phyloP scores from a whole-genome alignment of 1,140 invertebrate genomes.

The Cephus cinctus region DNA sequence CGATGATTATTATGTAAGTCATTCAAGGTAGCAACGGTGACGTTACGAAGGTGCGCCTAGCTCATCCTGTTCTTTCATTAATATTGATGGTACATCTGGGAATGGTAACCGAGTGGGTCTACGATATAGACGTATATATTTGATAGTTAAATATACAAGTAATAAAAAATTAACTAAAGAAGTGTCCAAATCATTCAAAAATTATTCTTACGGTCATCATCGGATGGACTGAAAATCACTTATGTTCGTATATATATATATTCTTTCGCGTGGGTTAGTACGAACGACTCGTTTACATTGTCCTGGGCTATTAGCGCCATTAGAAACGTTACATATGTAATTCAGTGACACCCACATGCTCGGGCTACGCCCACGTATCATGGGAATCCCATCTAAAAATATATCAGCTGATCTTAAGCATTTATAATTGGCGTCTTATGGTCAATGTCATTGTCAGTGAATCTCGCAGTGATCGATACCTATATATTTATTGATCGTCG shows the following conservation, averaged over 20 bases:
- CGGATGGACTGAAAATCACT: neutral
- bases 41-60: constrained; percentile 37
- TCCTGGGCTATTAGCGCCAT: constrained; percentile 27
- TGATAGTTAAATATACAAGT: no score
- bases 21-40: constrained; percentile 45
- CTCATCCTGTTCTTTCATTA: constrained; percentile 43
- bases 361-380: constrained; percentile 25
- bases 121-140: no score
- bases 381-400: no score
- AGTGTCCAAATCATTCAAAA: constrained; percentile 5
- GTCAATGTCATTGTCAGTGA: no score
- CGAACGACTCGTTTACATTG: constrained; percentile 23
- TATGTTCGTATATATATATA: constrained; percentile 7
- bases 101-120: neutral
- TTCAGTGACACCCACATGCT: constrained; percentile 25
- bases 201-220: neutral
- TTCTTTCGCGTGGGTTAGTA: constrained; percentile 15
- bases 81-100: constrained; percentile 23
- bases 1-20: constrained; percentile 39
- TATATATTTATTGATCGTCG: no score
- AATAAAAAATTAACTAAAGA: no score
- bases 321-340: constrained; percentile 32
- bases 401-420: no score
- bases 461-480: no score
- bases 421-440: no score